These are phyloP conservation scores for Speoplatyrhinus poulsoni DNA, from an alignment of 2,113 vertebrate genomes.

Conservation along the genomic window DNA sequence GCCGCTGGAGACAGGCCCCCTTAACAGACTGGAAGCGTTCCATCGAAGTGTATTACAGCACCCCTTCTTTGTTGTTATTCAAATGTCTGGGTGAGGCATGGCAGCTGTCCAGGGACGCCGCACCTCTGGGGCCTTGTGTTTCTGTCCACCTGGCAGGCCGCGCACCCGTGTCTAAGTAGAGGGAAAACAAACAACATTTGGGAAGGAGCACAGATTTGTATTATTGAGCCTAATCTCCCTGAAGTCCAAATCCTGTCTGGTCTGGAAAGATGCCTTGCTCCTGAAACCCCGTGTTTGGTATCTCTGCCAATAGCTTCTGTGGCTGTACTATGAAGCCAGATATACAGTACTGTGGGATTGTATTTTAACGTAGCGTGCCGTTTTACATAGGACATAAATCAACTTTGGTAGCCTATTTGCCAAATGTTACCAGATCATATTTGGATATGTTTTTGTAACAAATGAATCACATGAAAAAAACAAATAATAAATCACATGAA, in stretches of 20 bases:
- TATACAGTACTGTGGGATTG: too few species aligned
- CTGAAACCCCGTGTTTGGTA: not conserved
- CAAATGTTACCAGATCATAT: too few species aligned
- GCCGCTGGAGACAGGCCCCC: too few species aligned
- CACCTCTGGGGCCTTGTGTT: not conserved
- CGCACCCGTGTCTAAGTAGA: not conserved
- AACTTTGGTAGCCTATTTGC: too few species aligned
- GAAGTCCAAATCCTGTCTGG: slow-evolving; percentile 19
- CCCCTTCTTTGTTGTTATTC: too few species aligned
- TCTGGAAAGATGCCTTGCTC: slow-evolving; percentile 8
- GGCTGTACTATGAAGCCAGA: not conserved
- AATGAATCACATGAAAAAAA: too few species aligned
- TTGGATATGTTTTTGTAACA: too few species aligned
- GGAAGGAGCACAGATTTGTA: slow-evolving; percentile 10
- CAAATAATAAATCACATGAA: too few species aligned
- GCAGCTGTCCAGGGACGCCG: not conserved
- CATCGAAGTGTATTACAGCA: too few species aligned
- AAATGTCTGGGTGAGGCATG: not conserved
- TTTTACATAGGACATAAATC: too few species aligned
- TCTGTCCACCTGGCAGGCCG: slow-evolving; percentile 18
- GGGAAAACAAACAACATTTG: slow-evolving; percentile 30
- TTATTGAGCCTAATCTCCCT: slow-evolving; percentile 30
- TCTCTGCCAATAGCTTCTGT: not conserved
- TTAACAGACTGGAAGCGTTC: too few species aligned
- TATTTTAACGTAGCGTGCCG: too few species aligned